These are phyloP conservation scores for Baronia brevicornis DNA, from an alignment of 2,888 invertebrate species.

Conservation along the genomic window DNA sequence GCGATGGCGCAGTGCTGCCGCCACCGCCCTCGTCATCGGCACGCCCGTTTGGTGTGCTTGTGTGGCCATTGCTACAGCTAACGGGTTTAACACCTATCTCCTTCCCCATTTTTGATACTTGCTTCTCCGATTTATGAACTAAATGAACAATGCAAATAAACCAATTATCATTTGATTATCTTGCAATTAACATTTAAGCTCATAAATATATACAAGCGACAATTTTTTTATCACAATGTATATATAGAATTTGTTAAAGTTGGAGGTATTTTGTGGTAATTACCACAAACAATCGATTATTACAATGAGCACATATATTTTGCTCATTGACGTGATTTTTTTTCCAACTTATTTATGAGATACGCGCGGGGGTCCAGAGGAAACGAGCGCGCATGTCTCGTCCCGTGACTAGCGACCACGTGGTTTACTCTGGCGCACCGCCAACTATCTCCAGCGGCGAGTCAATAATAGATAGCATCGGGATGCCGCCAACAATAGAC, in stretches of 20 bases:
- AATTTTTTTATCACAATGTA: not conserved
- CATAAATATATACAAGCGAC: not conserved
- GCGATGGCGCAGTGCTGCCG: conserved; percentile 59
- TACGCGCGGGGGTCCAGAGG: conserved; percentile 31
- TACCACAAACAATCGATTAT: too few relatives aligned
- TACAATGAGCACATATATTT: too few relatives aligned
- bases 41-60: conserved; percentile 49
- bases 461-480: conserved; percentile 74
- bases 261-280: too few relatives aligned
- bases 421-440: conserved; percentile 64
- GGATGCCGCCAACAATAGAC: conserved; percentile 75
- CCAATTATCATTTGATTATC: conserved; percentile 16
- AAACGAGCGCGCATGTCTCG: conserved; percentile 43
- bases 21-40: conserved; percentile 59
- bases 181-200: conserved; percentile 4
- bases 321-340: too few relatives aligned
- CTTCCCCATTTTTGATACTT: conserved; percentile 57
- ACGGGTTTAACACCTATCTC: conserved; percentile 44
- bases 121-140: conserved; percentile 58
- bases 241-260: not conserved
- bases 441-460: conserved; percentile 74
- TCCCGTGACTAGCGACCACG: conserved; percentile 68
- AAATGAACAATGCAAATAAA: conserved; percentile 31
- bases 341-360: not conserved
- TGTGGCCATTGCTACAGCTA: conserved; percentile 58